phyloP scores from a whole-genome alignment of 2,797 vertebrate species.

The Sciurus vulgaris region DNA sequence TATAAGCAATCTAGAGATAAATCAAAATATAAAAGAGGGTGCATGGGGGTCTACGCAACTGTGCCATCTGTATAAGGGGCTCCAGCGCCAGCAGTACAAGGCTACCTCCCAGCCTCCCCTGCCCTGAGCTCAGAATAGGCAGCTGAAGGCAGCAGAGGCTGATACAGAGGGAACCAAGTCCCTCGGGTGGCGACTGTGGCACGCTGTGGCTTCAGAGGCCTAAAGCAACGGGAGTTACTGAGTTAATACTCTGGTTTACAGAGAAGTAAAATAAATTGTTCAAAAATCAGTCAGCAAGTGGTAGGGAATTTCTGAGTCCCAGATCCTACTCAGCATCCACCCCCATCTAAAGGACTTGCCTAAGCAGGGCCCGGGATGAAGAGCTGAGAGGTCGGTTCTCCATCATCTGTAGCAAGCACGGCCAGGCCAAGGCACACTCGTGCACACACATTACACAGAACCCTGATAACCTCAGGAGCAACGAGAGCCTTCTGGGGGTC shows the following conservation, averaged over 20 bases:
- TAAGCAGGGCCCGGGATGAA: neutral
- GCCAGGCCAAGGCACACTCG: accelerated
- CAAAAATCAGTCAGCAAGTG: neutral
- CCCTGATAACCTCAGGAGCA: neutral
- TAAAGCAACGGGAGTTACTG: too few species aligned
- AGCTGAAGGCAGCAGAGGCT: neutral
- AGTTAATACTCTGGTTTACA: neutral
- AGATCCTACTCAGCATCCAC: neutral
- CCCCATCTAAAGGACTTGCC: neutral
- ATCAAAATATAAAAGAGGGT: neutral
- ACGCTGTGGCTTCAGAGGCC: neutral
- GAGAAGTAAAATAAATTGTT: neutral
- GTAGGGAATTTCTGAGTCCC: neutral
- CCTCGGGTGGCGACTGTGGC: accelerated
- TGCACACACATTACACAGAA: neutral
- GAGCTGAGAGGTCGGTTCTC: neutral
- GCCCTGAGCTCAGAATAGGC: neutral
- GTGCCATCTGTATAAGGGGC: neutral
- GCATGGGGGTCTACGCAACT: too few species aligned
- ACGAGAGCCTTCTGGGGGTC: neutral
- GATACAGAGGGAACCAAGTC: neutral
- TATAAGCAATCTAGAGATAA: neutral
- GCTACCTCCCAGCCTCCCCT: neutral
- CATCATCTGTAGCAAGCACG: neutral
- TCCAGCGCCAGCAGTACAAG: neutral